phyloP scores from a whole-genome alignment of 2,797 vertebrate genomes.

The Muscicapa striata region DNA sequence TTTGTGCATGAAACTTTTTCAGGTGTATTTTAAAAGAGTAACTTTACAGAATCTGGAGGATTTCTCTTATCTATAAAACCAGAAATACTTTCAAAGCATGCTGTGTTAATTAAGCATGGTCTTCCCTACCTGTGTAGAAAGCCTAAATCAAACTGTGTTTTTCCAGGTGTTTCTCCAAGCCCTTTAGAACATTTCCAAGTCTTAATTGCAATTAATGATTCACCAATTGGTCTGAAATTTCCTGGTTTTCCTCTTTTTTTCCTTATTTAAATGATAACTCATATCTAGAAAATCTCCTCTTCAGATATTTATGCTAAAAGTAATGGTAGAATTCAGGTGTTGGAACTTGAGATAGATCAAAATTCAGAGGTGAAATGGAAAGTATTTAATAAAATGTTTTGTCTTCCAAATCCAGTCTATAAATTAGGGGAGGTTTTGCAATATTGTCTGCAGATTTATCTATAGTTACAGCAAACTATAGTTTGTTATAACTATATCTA shows the following conservation, averaged over 20 bases:
- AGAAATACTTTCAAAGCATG: conserved; percentile 15
- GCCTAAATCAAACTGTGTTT: conserved; percentile 27
- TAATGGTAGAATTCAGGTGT: not conserved
- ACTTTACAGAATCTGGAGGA: not conserved
- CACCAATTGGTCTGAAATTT: not conserved
- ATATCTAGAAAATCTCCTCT: not conserved
- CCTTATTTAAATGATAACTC: not conserved
- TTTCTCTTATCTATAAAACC: conserved; percentile 7
- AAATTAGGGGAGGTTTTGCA: not conserved
- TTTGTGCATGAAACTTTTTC: not conserved
- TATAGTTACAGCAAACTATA: not conserved
- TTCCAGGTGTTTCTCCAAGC: conserved; percentile 27
- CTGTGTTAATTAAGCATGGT: conserved; percentile 37
- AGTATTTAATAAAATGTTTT: not conserved
- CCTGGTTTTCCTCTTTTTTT: not conserved
- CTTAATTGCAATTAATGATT: not conserved
- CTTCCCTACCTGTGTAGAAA: not conserved
- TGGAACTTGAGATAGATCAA: fast-evolving
- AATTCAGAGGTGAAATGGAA: not conserved
- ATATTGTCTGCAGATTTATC: not conserved
- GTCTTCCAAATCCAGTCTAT: not conserved
- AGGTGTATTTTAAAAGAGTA: not conserved
- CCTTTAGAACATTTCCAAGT: not conserved
- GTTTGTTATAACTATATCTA: no score
- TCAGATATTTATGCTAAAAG: not conserved